These are phyloP conservation scores for Caenorhabditis sulstoni DNA, from an alignment of 2,888 invertebrate genomes.

Conservation along the genomic window DNA sequence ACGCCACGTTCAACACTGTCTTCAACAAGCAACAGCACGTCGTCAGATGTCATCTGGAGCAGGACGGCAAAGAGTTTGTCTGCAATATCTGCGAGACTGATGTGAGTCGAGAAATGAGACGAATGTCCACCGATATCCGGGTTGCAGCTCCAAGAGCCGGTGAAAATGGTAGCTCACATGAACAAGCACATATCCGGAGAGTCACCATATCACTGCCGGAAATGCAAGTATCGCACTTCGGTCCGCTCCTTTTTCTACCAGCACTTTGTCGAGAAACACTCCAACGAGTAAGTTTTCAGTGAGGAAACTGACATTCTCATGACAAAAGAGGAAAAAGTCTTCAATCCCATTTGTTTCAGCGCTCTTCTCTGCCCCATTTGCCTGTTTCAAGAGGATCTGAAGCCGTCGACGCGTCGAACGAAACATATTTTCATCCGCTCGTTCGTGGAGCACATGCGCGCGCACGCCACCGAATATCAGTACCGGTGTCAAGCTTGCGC, in stretches of 20 bases:
- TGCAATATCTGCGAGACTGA: slow-evolving; percentile 58
- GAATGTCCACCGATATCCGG: too few relatives aligned
- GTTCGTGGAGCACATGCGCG: slow-evolving; percentile 33
- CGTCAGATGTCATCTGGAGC: slow-evolving; percentile 10
- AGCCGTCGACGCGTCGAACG: slow-evolving; percentile 5
- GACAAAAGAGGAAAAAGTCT: too few relatives aligned
- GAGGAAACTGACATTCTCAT: too few relatives aligned
- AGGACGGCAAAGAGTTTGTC: not conserved
- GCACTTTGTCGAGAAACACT: slow-evolving; percentile 58
- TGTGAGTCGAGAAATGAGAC: too few relatives aligned
- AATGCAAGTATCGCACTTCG: slow-evolving; percentile 61
- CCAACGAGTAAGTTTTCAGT: slow-evolving; percentile 57
- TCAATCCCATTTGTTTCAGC: too few relatives aligned
- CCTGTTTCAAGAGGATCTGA: slow-evolving; percentile 37
- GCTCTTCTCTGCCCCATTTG: slow-evolving; percentile 46
- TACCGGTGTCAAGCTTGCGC: slow-evolving; percentile 32
- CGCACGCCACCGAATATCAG: slow-evolving; percentile 2
- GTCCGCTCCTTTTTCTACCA: slow-evolving; percentile 44
- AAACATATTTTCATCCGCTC: slow-evolving; percentile 17
- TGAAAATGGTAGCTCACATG: slow-evolving; percentile 19
- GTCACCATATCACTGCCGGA: slow-evolving; percentile 60
- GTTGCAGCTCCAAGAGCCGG: not conserved
- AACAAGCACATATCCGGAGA: slow-evolving; percentile 49
- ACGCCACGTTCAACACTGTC: slow-evolving; percentile 2
- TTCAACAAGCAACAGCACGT: slow-evolving; percentile 16